Evolutionary conservation across 30 jellyfish, hydroid and myxozoan genomes (phyloP).

Genomic region (Pseudorhiza aurosa): DNA sequence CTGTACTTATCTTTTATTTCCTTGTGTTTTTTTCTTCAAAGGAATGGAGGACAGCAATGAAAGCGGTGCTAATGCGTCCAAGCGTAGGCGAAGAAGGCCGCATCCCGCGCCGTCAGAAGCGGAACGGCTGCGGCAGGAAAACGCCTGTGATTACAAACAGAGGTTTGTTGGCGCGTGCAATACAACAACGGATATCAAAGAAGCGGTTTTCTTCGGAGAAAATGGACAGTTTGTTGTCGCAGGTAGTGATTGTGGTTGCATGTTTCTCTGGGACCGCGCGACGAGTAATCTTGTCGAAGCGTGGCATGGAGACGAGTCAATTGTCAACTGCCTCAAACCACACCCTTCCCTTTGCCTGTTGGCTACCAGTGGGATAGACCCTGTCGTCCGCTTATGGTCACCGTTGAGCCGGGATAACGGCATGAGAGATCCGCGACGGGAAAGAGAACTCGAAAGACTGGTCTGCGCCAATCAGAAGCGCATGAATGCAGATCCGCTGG

Average conservation of each 20-base stretch:
- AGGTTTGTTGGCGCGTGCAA: conserved; percentile 97
- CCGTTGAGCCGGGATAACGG: conserved; percentile 73
- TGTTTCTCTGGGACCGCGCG: conserved; percentile 95
- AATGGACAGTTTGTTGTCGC: conserved; percentile 90
- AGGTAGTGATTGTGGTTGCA: conserved; percentile 99
- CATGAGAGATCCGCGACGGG: conserved; percentile 67
- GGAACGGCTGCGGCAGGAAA: conserved; percentile 77
- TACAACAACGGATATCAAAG: conserved; percentile 96
- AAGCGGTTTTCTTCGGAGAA: conserved; percentile 91
- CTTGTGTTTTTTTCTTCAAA: background rate
- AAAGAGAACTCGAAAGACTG: conserved; percentile 79
- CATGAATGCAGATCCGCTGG: conserved; percentile 97
- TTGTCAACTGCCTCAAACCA: conserved; percentile 95
- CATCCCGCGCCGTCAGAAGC: conserved; percentile 72
- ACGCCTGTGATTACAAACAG: conserved; percentile 73
- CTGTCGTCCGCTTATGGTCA: conserved; percentile 96
- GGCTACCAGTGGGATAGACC: conserved; percentile 98
- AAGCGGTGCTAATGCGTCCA: conserved; percentile 39
- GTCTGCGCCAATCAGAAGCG: conserved; percentile 95
- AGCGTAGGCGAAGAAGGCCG: conserved; percentile 64
- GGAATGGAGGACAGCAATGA: conserved; percentile 20
- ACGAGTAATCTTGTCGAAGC: conserved; percentile 91
- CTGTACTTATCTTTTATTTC: too few species aligned
- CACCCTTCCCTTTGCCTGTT: conserved; percentile 90
- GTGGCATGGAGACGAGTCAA: conserved; percentile 99